phyloP scores from a whole-genome alignment of 2,797 vertebrate genomes.

The Myotis daubentonii region DNA sequence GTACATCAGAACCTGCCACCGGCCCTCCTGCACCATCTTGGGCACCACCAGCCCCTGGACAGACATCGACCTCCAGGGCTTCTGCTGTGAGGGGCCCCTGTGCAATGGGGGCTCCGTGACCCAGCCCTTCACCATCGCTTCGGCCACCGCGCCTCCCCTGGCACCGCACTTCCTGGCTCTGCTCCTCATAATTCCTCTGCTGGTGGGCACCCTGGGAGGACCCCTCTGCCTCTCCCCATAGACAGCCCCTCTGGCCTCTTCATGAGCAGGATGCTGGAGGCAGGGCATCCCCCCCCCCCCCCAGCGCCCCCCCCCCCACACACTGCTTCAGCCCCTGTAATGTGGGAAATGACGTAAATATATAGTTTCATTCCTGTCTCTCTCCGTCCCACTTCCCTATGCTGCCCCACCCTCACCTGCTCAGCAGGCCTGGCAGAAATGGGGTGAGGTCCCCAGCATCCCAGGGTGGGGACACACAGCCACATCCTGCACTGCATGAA shows the following conservation, averaged over 20 bases:
- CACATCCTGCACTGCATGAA: not conserved
- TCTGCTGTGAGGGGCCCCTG: constrained; percentile 71
- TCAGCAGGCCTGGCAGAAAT: not conserved
- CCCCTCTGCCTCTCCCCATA: not conserved
- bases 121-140: fast-evolving
- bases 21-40: constrained; percentile 68
- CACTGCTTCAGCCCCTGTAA: not conserved
- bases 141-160: fast-evolving
- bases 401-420: not conserved
- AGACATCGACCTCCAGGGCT: constrained; percentile 69
- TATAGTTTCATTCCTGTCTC: not conserved
- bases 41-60: constrained; percentile 79
- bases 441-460: not conserved
- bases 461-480: not conserved
- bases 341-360: not conserved
- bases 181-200: not conserved
- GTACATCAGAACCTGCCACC: constrained; percentile 76
- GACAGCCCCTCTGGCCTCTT: not conserved
- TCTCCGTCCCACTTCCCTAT: not conserved
- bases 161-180: not conserved
- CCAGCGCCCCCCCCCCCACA: too few relatives aligned
- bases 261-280: not conserved
- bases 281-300: fast-evolving
- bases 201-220: not conserved
- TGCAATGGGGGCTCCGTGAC: constrained; percentile 52